These are phyloP conservation scores for Muntiacus muntjak DNA, from an alignment of 2,113 vertebrate species.

Conservation along the genomic window DNA sequence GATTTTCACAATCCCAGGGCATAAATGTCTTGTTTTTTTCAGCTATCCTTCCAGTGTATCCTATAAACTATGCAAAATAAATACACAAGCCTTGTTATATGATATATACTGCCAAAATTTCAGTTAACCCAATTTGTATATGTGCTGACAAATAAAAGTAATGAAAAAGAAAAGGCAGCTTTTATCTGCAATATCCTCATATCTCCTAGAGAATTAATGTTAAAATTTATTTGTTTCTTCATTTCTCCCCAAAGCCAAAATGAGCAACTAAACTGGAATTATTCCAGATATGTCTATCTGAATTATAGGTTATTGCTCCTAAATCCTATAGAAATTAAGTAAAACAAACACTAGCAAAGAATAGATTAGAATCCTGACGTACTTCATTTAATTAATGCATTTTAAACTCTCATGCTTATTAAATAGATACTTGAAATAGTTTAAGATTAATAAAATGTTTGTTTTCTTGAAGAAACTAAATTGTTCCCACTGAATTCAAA, in stretches of 20 bases:
- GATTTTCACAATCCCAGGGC: background rate
- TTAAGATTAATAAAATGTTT: background rate
- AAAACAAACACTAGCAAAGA: background rate
- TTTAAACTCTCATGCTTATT: background rate
- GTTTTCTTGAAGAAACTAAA: slow-evolving; percentile 9
- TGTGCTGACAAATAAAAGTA: background rate
- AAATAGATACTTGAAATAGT: background rate
- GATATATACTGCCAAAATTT: background rate
- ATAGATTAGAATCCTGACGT: background rate
- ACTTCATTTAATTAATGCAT: background rate
- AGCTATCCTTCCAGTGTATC: background rate
- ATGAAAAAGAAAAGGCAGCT: background rate
- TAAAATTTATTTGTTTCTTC: background rate
- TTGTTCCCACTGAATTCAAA: background rate
- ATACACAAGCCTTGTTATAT: background rate
- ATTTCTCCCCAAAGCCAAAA: background rate
- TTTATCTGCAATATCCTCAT: background rate
- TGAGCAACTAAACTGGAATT: background rate
- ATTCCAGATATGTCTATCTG: background rate
- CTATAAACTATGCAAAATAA: background rate
- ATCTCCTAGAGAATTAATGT: background rate
- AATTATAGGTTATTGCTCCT: background rate
- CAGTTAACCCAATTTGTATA: background rate
- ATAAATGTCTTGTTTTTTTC: background rate
- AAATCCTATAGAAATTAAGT: slow-evolving; percentile 7